Evolutionary conservation across 2,797 vertebrate genomes (phyloP).

Genomic region (Micropoecilia bifurca): DNA sequence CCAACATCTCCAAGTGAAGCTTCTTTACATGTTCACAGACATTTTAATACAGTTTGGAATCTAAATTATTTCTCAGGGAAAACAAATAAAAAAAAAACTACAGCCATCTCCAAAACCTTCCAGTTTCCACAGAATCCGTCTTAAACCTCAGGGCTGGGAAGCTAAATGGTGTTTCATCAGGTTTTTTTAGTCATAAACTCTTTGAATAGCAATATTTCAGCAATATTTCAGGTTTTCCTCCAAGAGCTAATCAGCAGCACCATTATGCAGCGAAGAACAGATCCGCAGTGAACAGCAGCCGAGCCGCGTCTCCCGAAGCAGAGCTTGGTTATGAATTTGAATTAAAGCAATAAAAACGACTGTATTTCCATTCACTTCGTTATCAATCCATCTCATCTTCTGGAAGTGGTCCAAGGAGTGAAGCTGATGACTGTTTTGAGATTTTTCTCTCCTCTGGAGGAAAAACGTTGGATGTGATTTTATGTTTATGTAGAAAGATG

Average conservation of each 20-base stretch:
- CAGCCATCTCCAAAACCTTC: not conserved
- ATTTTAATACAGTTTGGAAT: not conserved
- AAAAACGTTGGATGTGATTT: not conserved
- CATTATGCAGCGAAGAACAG: constrained; percentile 27
- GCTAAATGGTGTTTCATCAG: not conserved
- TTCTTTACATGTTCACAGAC: not conserved
- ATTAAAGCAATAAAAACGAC: constrained; percentile 5
- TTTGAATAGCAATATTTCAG: not conserved
- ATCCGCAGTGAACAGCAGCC: constrained; percentile 4
- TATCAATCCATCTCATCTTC: constrained; percentile 2
- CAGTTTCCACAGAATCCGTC: not conserved
- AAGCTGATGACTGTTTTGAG: not conserved
- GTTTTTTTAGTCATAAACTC: not conserved
- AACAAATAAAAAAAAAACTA: not conserved
- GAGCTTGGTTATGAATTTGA: constrained; percentile 12
- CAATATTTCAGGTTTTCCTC: constrained; percentile 13
- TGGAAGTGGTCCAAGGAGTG: not conserved
- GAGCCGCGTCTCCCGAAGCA: constrained; percentile 6
- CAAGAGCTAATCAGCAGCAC: constrained; percentile 50
- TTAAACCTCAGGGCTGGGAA: not conserved
- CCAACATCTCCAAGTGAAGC: not conserved
- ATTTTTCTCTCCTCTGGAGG: not conserved
- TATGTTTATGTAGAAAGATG: not conserved
- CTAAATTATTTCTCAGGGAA: not conserved
- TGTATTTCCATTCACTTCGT: not conserved